Conservation (phyloP, 2,113 vertebrate genomes). For the Hemibagrus wyckioides region DNA sequence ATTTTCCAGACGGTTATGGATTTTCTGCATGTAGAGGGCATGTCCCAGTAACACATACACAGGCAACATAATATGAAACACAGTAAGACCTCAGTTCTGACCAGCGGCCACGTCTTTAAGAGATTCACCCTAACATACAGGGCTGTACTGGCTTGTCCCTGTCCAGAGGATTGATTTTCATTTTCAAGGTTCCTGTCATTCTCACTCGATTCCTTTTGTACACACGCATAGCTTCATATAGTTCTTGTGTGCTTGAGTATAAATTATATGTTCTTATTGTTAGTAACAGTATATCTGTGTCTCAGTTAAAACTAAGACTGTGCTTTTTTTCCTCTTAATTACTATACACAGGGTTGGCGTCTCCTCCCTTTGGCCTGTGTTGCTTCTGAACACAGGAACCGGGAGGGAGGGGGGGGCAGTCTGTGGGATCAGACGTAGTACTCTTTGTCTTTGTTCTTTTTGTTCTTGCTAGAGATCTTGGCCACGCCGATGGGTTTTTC, state of each 20-base stretch:
- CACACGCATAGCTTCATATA: constrained; percentile 51
- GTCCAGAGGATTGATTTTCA: constrained; percentile 11
- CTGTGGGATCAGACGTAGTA: constrained; percentile 93
- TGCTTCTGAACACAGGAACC: constrained; percentile 43
- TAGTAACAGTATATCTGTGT: constrained; percentile 80
- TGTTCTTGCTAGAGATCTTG: constrained; percentile 97
- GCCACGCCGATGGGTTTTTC: constrained; percentile 94
- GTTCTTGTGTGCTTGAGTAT: constrained; percentile 85
- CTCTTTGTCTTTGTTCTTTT: constrained; percentile 99
- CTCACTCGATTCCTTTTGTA: constrained; percentile 72
- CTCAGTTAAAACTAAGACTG: constrained; percentile 87
- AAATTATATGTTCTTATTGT: constrained; percentile 79
- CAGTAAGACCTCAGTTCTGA: constrained; percentile 78
- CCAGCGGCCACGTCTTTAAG: constrained; percentile 43
- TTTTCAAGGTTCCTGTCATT: not conserved
- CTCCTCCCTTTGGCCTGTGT: constrained; percentile 37
- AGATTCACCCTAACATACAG: constrained; percentile 29
- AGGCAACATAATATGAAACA: constrained; percentile 86
- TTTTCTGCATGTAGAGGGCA: constrained; percentile 60
- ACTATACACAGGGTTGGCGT: constrained; percentile 56
- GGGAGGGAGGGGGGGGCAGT: constrained; percentile 44
- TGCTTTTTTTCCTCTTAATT: constrained; percentile 55
- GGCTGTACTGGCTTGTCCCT: constrained; percentile 6
- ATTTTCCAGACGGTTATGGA: constrained; percentile 37
- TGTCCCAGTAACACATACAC: constrained; percentile 87